phyloP scores from a whole-genome alignment of 37 sponge, comb jelly and placozoan genomes.

The Halichondria panicea region DNA sequence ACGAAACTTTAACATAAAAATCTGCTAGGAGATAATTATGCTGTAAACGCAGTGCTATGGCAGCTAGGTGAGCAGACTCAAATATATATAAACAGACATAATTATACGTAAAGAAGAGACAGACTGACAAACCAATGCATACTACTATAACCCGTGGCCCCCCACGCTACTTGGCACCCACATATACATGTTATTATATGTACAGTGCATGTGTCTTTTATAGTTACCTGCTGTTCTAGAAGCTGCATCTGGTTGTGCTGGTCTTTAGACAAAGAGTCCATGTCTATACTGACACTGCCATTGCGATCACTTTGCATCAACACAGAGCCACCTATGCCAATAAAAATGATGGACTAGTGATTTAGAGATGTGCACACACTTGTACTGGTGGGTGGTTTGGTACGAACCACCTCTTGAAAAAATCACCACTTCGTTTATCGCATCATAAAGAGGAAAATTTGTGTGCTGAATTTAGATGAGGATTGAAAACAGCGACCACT shows the following conservation, averaged over 20 bases:
- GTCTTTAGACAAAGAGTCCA: slow-evolving; percentile 55
- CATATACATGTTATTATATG: too few species aligned
- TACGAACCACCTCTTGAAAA: too few species aligned
- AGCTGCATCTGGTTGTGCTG: slow-evolving; percentile 51
- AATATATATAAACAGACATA: too few species aligned
- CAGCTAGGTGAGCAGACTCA: too few species aligned
- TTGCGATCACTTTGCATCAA: slow-evolving; percentile 44
- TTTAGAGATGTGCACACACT: not conserved
- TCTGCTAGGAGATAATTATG: too few species aligned
- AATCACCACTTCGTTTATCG: too few species aligned
- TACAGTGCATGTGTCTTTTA: too few species aligned
- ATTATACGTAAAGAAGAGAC: too few species aligned
- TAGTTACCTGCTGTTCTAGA: slow-evolving; percentile 78
- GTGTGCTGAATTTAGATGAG: not conserved
- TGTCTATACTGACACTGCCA: slow-evolving; percentile 59
- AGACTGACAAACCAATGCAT: not conserved
- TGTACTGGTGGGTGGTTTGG: not conserved
- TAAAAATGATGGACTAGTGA: not conserved
- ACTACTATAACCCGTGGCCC: too few species aligned
- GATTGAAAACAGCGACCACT: not conserved
- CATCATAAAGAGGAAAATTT: not conserved
- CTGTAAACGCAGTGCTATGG: too few species aligned
- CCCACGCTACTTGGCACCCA: too few species aligned
- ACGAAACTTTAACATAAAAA: too few species aligned
- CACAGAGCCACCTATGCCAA: slow-evolving; percentile 51